Percentiles rank a stretch among this genome's conserved stretches.
phyloP scores from a whole-genome alignment of 2,888 invertebrate species.

The Scaptomyza cyrtandrae region DNA sequence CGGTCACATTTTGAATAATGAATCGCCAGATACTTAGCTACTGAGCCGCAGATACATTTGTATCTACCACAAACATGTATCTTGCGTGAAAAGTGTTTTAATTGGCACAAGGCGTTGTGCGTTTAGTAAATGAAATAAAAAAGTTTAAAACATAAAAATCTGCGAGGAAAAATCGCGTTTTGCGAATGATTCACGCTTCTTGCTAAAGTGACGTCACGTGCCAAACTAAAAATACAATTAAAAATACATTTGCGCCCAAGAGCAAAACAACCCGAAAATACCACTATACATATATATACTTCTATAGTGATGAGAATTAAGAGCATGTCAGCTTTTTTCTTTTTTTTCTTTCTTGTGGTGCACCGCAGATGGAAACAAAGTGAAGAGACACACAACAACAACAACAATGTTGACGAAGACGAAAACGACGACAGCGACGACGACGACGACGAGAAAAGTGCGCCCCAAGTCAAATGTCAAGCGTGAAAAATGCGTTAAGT shows the following conservation, averaged over 20 bases:
- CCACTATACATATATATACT: slow-evolving; percentile 13
- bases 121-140: slow-evolving; percentile 58
- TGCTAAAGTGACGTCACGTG: slow-evolving; percentile 69
- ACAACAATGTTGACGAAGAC: slow-evolving; percentile 6
- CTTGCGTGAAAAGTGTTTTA: slow-evolving; percentile 52
- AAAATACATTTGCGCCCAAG: slow-evolving; percentile 65
- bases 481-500: slow-evolving; percentile 84
- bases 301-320: slow-evolving; percentile 58
- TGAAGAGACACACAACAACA: slow-evolving; percentile 36
- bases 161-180: slow-evolving; percentile 35
- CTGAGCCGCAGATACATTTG: slow-evolving; percentile 47
- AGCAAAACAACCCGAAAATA: slow-evolving; percentile 49
- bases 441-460: slow-evolving; percentile 72
- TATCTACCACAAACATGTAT: slow-evolving; percentile 24
- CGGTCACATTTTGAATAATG: slow-evolving; percentile 56
- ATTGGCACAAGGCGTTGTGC: slow-evolving; percentile 68
- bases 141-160: slow-evolving; percentile 45
- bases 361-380: slow-evolving; percentile 34
- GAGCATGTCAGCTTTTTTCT: slow-evolving; percentile 57
- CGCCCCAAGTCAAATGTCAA: slow-evolving; percentile 83
- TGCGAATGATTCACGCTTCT: slow-evolving; percentile 51
- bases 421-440: slow-evolving; percentile 33
- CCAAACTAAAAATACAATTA: slow-evolving; percentile 73
- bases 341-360: slow-evolving; percentile 35
- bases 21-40: slow-evolving; percentile 50